Base-by-base conservation (phyloP, 2,888 invertebrate species). In the Criorhina ranunculi region DNA sequence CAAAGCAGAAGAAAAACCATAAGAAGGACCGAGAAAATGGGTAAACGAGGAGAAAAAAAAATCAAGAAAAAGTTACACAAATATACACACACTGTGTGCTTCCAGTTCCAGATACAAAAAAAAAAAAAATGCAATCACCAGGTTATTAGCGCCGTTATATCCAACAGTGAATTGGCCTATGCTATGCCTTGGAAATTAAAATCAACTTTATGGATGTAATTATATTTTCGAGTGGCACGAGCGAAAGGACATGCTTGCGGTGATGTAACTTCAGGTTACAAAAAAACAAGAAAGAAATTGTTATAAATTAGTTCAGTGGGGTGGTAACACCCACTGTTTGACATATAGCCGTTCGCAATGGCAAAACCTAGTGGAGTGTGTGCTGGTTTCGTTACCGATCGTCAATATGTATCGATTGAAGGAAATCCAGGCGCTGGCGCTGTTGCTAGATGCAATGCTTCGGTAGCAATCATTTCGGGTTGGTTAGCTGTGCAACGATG, bases 1-100 rank as follows among this genome's bases (percentile, higher is more conserved):
- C 79, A 83, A 83, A 69, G 42, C 46, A 49, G 78, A 72, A 67
- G 78, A 67, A 72, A n/a, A 82, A 69, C 57, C n/a, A 6, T 46
- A 17, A 60, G 17, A 75, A 24, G n/a, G 55, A 75, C 1, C 8
- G 1, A 11, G 60, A 49, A 37, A 33, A 55, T 33, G 31, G 11
- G 53, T 5, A 44, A 57, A 53, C 59, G 17, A 17, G 17, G 17
- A n/a, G 44, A 24, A 24, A 59, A 46, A 59, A 29, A 40, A 29
- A n/a, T 31, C 19, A 29, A 33, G 8, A 8, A 57, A 53, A 37
- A 49, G 9, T 3, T 6, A 17, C 35, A 42, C 37, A 24, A 24
- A 5, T 24, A 35, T 53, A n/a, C 8, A 12, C 8, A 15, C n/a
- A n/a, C n/a, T n/a, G n/a, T n/a, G n/a, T 37, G 49, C 42, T 11